Evolutionary conservation across 2,797 vertebrate species (phyloP), one percentile per base, ranked within the genome.

Genomic region (Sebastes steindachneri): DNA sequence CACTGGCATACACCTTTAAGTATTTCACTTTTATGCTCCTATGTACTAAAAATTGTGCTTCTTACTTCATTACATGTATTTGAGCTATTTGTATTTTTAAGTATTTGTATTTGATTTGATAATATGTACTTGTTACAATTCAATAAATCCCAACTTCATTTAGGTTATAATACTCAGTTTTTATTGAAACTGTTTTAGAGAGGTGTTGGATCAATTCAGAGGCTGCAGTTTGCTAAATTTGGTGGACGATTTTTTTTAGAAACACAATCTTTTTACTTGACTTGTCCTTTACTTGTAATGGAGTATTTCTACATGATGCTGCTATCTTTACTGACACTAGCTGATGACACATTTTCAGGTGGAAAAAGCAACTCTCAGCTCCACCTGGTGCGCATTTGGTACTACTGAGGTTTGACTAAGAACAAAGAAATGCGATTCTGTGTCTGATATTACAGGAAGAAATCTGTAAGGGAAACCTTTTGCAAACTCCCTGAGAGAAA

Each of bases 381-480:
- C 75, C 64, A 82, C 66, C 81, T 79, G 76, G 75, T 86, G 73
- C 75, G 75, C 57, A 64, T 86, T 84, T 75, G 17, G 65, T 41
- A 64, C 77, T 28, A 66, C 66, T 60, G 78, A 77, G 82, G 35
- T 69, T 73, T 82, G 26, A 65, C 55, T 31, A 2, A 48, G 33
- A 86, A 77, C 51, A 71, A 80, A 79, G 57, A 25, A 14, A 33
- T 74, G 55, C 67, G 48, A 54, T 76, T 84, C 55, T 75, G 37
- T 68, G 68, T 84, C 54, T 82, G 77, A 81, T 70, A 73, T 74
- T 54, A 79, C 19, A 76, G 41, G 59, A 65, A 37, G 75, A 74
- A 63, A 73, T 76, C 37, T 79, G 63, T 74, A 5, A 71, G 25
- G 67, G 55, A 63, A 86, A 74, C 76, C 65, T 67, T 89, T 74